Percentiles rank a stretch among this genome's conserved stretches.
These are phyloP conservation scores for Drosophila birchii DNA, from an alignment of 2,888 invertebrate genomes.

Conservation along the genomic window DNA sequence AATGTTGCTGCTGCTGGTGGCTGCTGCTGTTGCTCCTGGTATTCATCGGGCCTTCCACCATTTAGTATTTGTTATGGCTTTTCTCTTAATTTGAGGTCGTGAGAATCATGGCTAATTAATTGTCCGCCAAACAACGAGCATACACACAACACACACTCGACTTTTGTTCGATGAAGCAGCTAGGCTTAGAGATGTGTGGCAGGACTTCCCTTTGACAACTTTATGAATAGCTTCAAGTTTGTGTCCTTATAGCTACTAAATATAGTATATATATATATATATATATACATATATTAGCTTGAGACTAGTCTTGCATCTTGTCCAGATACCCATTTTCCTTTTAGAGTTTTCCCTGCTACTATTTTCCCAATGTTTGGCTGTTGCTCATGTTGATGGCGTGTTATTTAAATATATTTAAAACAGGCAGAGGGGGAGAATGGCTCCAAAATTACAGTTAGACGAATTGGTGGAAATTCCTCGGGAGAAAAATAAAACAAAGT, in stretches of 20 bases:
- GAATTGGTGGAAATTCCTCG: slow-evolving; percentile 46
- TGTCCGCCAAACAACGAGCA: slow-evolving; percentile 57
- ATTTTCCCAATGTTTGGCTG: slow-evolving; percentile 17
- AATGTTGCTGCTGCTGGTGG: slow-evolving; percentile 23
- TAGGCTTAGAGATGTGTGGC: background rate
- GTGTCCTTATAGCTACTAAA: background rate
- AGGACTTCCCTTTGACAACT: slow-evolving; percentile 19
- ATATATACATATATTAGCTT: background rate
- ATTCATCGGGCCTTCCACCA: slow-evolving; percentile 42
- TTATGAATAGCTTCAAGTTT: slow-evolving; percentile 6
- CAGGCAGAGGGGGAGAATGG: slow-evolving; percentile 24
- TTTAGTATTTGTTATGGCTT: slow-evolving; percentile 80
- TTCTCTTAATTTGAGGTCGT: slow-evolving; percentile 83
- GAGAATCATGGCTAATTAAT: slow-evolving; percentile 83
- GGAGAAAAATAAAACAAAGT: slow-evolving; percentile 17
- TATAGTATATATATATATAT: too few relatives aligned
- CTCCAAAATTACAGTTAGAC: slow-evolving; percentile 43
- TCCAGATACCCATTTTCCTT: background rate
- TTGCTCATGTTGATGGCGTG: slow-evolving; percentile 51
- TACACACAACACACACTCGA: background rate
- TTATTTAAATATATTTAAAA: slow-evolving; percentile 65
- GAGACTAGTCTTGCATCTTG: background rate
- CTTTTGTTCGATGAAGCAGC: background rate
- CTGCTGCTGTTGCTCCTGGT: slow-evolving; percentile 16
- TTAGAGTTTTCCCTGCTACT: background rate